Percentiles rank a stretch among this genome's conserved stretches.
Conservation (phyloP, 2,113 vertebrate genomes). For the Phrynosoma blainvillii region DNA sequence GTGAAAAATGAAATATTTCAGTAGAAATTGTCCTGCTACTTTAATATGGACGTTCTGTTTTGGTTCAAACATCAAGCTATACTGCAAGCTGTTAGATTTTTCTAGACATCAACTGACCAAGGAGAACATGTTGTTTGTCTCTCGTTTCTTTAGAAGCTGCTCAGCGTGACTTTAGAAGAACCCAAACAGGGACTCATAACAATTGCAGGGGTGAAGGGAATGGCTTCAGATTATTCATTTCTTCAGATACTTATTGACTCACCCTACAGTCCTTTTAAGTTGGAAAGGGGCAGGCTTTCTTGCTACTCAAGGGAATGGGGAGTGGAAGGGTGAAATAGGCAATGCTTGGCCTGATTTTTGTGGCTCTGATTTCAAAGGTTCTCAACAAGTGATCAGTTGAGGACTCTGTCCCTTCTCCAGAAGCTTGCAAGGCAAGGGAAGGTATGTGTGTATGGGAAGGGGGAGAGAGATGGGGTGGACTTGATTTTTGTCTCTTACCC, state of each 20-base stretch:
- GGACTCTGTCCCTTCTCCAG: no score
- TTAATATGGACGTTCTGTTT: not conserved
- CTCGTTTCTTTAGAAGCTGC: not conserved
- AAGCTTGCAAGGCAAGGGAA: not conserved
- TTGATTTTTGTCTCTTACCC: no score
- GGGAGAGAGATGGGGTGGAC: no score
- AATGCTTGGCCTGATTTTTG: not conserved
- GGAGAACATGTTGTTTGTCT: not conserved
- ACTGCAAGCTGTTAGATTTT: slow-evolving; percentile 15
- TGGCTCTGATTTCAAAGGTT: not conserved
- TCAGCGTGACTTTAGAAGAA: slow-evolving; percentile 18
- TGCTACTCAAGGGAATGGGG: no score
- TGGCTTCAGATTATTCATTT: no score
- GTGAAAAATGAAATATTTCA: not conserved
- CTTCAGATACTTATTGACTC: not conserved
- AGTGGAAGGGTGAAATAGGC: no score
- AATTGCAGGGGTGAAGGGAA: not conserved
- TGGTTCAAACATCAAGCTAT: not conserved
- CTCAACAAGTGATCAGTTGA: not conserved
- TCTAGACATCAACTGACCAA: not conserved
- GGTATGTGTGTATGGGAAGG: no score
- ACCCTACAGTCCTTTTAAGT: not conserved
- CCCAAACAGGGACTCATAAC: not conserved
- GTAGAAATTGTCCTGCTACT: not conserved
- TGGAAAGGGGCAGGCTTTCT: not conserved